phyloP scores from a whole-genome alignment of 2,113 vertebrate genomes.

The Sisor rabdophorus region DNA sequence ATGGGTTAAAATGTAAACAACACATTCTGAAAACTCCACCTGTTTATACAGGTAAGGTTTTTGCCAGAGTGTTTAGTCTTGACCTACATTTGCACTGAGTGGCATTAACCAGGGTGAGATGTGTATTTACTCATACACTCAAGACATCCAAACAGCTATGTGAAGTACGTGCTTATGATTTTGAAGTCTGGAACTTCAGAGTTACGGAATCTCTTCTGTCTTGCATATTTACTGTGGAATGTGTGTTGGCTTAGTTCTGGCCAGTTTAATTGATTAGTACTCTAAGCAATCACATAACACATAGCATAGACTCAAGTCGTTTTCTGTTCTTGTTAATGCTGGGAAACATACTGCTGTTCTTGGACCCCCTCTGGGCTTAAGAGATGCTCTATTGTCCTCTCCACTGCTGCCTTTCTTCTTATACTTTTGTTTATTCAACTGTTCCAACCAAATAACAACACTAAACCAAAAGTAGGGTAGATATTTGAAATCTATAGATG shows the following conservation, averaged over 20 bases:
- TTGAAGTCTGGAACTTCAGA: conserved; percentile 30
- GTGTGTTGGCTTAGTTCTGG: background rate
- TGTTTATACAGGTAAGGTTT: too few species aligned
- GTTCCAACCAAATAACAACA: conserved; percentile 11
- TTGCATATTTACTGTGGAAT: conserved; percentile 15
- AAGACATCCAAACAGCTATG: conserved; percentile 3
- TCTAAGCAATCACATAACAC: background rate
- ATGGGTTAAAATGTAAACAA: too few species aligned
- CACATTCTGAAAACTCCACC: too few species aligned
- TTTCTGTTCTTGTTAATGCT: conserved; percentile 18
- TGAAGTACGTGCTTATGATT: conserved; percentile 10
- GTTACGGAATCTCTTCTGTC: conserved; percentile 49
- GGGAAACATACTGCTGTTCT: conserved; percentile 21
- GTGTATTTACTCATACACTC: conserved; percentile 33
- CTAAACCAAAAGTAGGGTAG: conserved; percentile 4
- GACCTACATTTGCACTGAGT: conserved; percentile 5
- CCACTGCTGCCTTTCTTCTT: conserved; percentile 33
- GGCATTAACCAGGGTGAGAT: conserved; percentile 38
- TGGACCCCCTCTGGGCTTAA: conserved; percentile 8
- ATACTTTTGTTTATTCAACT: conserved; percentile 35
- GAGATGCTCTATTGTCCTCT: conserved; percentile 36
- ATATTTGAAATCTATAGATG: background rate
- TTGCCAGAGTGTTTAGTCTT: background rate
- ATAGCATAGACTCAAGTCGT: too few species aligned
- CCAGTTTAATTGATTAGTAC: conserved; percentile 9